A percentile compares a stretch with the other conserved stretches of the same genome.
Conservation (phyloP, 2,888 invertebrate genomes). For the Caenorhabditis sp. region DNA sequence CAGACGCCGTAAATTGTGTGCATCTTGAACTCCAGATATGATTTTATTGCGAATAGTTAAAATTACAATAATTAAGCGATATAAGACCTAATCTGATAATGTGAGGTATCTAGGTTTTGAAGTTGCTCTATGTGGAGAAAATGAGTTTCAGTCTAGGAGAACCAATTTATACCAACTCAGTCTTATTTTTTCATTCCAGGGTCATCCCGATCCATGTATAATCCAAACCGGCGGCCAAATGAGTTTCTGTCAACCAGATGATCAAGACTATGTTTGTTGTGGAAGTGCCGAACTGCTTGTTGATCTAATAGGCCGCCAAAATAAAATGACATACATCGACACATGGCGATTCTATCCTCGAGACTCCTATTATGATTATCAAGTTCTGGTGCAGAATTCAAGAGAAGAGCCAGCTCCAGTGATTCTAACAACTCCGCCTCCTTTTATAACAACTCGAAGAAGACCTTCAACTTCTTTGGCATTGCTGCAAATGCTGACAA, state of each 20-base stretch:
- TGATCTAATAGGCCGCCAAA: conserved; percentile 45
- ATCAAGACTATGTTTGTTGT: conserved; percentile 52
- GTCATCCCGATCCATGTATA: conserved; percentile 55
- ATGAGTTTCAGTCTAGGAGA: no score
- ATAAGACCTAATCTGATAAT: no score
- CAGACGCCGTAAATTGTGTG: no score
- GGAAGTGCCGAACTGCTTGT: conserved; percentile 49
- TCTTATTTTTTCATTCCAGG: conserved; percentile 22
- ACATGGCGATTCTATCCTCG: conserved; percentile 36
- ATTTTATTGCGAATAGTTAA: no score
- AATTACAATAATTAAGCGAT: no score
- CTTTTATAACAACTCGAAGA: conserved; percentile 17
- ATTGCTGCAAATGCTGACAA: conserved; percentile 33
- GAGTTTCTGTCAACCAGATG: conserved; percentile 51
- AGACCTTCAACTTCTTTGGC: conserved; percentile 18
- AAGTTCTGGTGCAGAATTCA: conserved; percentile 25
- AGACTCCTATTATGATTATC: conserved; percentile 35
- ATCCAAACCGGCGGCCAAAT: conserved; percentile 49
- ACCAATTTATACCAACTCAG: no score
- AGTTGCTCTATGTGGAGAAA: no score
- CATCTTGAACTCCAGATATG: no score
- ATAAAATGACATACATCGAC: conserved; percentile 20
- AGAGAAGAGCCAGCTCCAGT: conserved; percentile 22
- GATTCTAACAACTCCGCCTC: conserved; percentile 31
- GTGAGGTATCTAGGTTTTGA: no score